Evolutionary conservation across 2,888 invertebrate genomes (phyloP), one percentile per base, ranked within the genome.

Genomic region (Sarcophaga rosellei): DNA sequence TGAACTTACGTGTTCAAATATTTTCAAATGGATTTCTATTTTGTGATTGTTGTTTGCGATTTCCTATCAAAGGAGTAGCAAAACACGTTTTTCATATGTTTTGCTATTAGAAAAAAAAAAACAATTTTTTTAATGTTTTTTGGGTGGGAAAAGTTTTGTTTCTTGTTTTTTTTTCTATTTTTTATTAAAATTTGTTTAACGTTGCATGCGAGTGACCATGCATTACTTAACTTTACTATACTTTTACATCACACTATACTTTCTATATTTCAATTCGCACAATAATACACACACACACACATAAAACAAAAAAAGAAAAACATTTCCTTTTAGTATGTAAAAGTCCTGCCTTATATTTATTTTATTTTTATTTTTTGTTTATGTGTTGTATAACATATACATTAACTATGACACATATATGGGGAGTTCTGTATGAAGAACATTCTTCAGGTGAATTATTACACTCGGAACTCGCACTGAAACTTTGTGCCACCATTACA

Each of bases 171-270:
- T 4, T 57, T 5, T 70, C 23, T 62, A 25, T 72, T 45, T 72
- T 21, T 70, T 81, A 15, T 76, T 75, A 74, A 76, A 83, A 83
- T 83, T 86, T 81, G 73, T 78, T 75, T 74, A 81, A 75, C 81
- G 86, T 86, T 86, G 84, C 86, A 86, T 86, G 80, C 70, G 83
- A 86, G 77, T 81, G 83, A 83, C 81, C 86, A 83, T 81, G 81
- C 86, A 86, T 84, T 81, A 75, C 84, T 70, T 65, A 45, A 79
- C 25, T 65, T 59, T 45, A 61, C 65, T 74, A 63, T 17, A 75
- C 47, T 79, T 84, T 69, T 65, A 57, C 45, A 84, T 84, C 81
- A 57, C 70, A 66, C 70, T 84, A 75, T 65, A 84, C 11, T 6
- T 47, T 47, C 11, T 47, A 15, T 47, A 47, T 15, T 59, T 5